phyloP scores from a whole-genome alignment of 2,888 invertebrate species.

The Cephonodes hylas region DNA sequence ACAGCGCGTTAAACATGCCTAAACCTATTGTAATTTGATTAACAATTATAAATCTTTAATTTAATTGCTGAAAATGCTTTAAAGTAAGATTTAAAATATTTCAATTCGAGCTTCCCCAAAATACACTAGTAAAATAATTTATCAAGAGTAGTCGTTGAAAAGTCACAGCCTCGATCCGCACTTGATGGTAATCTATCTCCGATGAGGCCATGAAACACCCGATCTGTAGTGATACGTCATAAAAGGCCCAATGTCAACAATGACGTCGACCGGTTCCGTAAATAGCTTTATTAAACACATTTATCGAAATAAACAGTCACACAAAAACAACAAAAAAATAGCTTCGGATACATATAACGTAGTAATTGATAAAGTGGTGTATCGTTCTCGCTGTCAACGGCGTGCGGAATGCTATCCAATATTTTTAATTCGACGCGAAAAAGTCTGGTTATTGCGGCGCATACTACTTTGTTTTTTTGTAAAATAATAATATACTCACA shows the following conservation, averaged over 20 bases:
- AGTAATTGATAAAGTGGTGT: not conserved
- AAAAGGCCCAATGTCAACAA: not conserved
- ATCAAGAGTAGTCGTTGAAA: too few species aligned
- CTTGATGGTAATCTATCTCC: too few species aligned
- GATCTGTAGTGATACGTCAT: not conserved
- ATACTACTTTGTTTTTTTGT: not conserved
- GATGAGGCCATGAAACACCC: not conserved
- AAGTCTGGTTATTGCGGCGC: not conserved
- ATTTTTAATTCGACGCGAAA: not conserved
- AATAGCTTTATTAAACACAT: constrained; percentile 1
- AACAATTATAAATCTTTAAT: too few species aligned
- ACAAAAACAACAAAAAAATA: not conserved
- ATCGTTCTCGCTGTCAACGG: not conserved
- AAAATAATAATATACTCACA: constrained; percentile 49
- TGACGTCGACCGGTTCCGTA: not conserved
- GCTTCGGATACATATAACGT: not conserved
- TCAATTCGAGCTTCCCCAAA: too few species aligned
- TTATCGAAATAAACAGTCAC: not conserved
- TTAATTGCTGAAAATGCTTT: too few species aligned
- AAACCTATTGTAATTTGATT: too few species aligned
- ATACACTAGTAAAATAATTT: too few species aligned
- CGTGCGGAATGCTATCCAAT: not conserved
- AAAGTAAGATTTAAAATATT: too few species aligned
- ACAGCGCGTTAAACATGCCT: too few species aligned
- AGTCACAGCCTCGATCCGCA: not conserved